Conservation (phyloP, 2,888 invertebrate species). For the Odontocolon sp. region DNA sequence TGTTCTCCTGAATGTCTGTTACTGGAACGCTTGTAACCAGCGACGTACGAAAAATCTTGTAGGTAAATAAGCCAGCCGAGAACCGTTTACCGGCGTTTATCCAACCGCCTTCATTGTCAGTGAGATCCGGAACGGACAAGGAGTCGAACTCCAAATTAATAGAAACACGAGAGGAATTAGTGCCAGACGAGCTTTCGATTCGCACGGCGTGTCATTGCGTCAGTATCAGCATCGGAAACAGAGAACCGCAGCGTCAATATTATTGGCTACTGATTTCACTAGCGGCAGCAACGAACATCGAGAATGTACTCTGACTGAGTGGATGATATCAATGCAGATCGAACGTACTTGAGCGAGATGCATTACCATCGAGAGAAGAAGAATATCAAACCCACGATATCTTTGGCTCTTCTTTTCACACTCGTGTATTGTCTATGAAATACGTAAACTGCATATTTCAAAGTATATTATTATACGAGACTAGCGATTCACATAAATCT, state of each 20-base stretch:
- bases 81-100: too few species aligned
- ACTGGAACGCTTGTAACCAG: too few species aligned
- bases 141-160: too few species aligned
- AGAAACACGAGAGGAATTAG: slow-evolving; percentile 31
- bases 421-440: too few species aligned
- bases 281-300: slow-evolving; percentile 50
- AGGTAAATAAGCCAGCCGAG: too few species aligned
- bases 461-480: neutral
- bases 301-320: slow-evolving; percentile 68
- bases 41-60: too few species aligned
- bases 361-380: slow-evolving; percentile 16
- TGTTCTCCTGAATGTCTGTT: too few species aligned
- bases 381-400: neutral
- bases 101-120: too few species aligned
- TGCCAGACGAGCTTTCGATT: slow-evolving; percentile 41
- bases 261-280: slow-evolving; percentile 68
- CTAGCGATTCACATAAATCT: too few species aligned
- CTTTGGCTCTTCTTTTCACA: neutral
- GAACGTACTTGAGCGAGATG: slow-evolving; percentile 73
- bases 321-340: slow-evolving; percentile 61
- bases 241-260: slow-evolving; percentile 71
- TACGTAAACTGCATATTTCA: neutral
- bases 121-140: too few species aligned
- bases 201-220: slow-evolving; percentile 28
- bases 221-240: slow-evolving; percentile 58